Evolutionary conservation across 2,888 invertebrate genomes (phyloP), one percentile per base, ranked within the genome.

Genomic region (Tipula confusa): DNA sequence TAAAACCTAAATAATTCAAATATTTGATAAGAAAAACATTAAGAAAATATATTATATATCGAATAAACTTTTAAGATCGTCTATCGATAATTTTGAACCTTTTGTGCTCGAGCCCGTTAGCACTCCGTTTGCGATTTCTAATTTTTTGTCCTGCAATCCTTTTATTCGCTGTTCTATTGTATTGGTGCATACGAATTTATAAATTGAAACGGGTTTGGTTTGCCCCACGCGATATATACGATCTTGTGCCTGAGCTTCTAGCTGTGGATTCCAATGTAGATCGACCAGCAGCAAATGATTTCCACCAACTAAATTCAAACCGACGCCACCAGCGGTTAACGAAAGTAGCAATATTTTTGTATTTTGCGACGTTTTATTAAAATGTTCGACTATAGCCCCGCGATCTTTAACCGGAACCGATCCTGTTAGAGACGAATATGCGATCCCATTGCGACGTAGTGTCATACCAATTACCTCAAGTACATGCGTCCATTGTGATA

Each of bases 191-290:
- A 82, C 38, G 88, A 87, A 96, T 95, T 96, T 95, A 89, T 97
- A 96, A 83, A 98, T 93, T 86, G 92, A 91, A 0, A 98, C 97
- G 86, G 92, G 89, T 87, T 94, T 95, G 82, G 89, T 92, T 89
- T 98, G 98, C 0, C 98, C 98, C 85, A 98, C 94, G 84, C 98
- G 91, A 90, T 98, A 97, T 85, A 98, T 94, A 84, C 98, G 92
- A 90, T 98, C 98, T 90, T 96, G 96, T 0, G 98, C 98, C 89
- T 98, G 98, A 80, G 94, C 92, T 89, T 99, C 98, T 81, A 98
- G 90, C 87, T 98, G 98, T 0, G 98, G 98, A 92, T 98, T 99
- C 97, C 98, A 99, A 89, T 98, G 98, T 83, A 97, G 92, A 90
- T 99, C 98, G 28, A 97, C 89, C 36, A 99, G 90, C 33, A 98